A percentile compares a stretch with the other conserved stretches of the same genome.
Evolutionary conservation across 2,113 vertebrate genomes (phyloP).

Genomic region (Zosterops lateralis): DNA sequence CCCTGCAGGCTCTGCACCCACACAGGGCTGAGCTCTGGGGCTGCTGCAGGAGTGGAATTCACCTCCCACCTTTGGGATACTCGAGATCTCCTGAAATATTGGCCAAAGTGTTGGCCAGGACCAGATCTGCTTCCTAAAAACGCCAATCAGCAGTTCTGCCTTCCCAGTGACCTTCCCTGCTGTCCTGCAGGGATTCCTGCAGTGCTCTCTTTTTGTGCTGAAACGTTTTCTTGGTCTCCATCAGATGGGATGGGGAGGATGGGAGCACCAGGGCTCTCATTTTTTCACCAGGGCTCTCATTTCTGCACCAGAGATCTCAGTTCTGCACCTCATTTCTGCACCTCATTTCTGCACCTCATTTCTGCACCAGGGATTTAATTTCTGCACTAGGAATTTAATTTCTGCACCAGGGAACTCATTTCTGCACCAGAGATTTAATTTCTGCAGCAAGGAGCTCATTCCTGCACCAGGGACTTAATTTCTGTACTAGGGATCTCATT

Average conservation of each 20-base stretch:
- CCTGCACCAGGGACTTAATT: too few species aligned
- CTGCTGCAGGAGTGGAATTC: background rate
- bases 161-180: fast-evolving
- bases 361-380: background rate
- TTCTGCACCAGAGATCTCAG: background rate
- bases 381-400: background rate
- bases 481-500: too few species aligned
- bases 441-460: too few species aligned
- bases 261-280: background rate
- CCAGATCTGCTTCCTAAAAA: background rate
- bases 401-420: too few species aligned
- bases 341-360: background rate
- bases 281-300: background rate
- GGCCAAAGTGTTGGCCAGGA: background rate
- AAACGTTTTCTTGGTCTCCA: background rate
- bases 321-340: background rate
- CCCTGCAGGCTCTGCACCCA: background rate
- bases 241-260: background rate
- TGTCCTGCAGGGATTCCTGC: background rate
- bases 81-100: background rate
- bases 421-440: too few species aligned
- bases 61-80: background rate
- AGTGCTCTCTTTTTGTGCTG: background rate
- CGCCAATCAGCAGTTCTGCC: background rate
- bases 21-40: background rate